Percentiles rank a stretch among this genome's conserved stretches.
Conservation (phyloP, 2,113 vertebrate genomes). For the Neotoma lepida region DNA sequence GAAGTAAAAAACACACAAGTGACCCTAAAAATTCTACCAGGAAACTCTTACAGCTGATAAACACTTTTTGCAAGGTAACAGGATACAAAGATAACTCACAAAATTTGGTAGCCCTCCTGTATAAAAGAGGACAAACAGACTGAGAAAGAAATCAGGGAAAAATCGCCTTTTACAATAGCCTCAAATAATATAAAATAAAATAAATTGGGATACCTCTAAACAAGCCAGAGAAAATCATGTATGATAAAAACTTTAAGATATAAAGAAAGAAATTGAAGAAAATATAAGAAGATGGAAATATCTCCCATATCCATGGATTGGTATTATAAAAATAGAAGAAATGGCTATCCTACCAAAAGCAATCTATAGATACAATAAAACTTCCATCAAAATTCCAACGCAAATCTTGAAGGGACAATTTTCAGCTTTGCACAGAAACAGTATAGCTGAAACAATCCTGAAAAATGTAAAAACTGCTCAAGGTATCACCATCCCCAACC, state of each 20-base stretch:
- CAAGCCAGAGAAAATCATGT: not conserved
- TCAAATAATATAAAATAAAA: not conserved
- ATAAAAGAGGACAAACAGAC: not conserved
- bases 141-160: not conserved
- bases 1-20: too few relatives aligned
- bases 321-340: not conserved
- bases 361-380: not conserved
- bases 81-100: not conserved
- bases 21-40: not conserved
- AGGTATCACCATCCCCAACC: not conserved
- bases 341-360: not conserved
- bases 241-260: not conserved
- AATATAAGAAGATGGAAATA: not conserved
- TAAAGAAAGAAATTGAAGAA: not conserved
- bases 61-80: not conserved
- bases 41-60: too few relatives aligned
- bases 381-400: not conserved
- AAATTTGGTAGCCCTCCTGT: not conserved
- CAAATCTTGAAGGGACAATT: not conserved
- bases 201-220: not conserved
- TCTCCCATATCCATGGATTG: too few relatives aligned
- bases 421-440: too few relatives aligned
- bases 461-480: not conserved
- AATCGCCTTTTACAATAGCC: not conserved
- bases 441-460: not conserved